Percentiles rank a stretch among this genome's conserved stretches.
phyloP scores from a whole-genome alignment of 30 jellyfish, hydroid and myxozoan genomes.

The Nemopilema nomurai region DNA sequence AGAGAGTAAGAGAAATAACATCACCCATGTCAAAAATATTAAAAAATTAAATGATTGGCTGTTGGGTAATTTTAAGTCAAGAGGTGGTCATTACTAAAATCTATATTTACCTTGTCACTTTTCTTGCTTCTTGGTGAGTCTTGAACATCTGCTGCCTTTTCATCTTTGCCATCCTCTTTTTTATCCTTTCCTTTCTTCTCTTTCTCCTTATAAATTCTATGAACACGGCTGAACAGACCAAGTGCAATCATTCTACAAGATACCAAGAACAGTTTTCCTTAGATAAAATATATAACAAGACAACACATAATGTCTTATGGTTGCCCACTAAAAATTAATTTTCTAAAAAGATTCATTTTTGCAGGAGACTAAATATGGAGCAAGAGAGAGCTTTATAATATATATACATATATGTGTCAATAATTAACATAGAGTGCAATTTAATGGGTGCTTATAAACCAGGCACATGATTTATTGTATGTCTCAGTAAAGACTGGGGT shows the following conservation, averaged over 20 bases:
- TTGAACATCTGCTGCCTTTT: conserved; percentile 26
- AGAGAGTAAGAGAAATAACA: background rate
- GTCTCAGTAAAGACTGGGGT: background rate
- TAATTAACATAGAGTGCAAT: background rate
- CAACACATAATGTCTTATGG: background rate
- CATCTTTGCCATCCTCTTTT: conserved; percentile 54
- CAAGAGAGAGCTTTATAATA: no score
- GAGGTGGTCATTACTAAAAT: background rate
- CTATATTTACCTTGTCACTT: conserved; percentile 1
- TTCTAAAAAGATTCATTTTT: no score
- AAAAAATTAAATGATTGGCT: no score
- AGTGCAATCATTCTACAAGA: conserved; percentile 67
- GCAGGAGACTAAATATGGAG: no score
- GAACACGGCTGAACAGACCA: conserved; percentile 86
- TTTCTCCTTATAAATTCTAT: conserved; percentile 75
- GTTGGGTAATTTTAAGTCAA: background rate
- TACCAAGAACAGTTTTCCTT: no score
- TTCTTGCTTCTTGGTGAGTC: conserved; percentile 57
- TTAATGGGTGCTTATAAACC: background rate
- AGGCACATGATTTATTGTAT: background rate
- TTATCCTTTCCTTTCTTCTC: conserved; percentile 65
- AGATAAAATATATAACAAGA: background rate
- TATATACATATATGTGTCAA: no score
- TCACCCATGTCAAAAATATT: no score
- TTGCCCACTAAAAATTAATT: background rate